phyloP scores from a whole-genome alignment of 2,888 invertebrate genomes.

The Linyphia triangularis region DNA sequence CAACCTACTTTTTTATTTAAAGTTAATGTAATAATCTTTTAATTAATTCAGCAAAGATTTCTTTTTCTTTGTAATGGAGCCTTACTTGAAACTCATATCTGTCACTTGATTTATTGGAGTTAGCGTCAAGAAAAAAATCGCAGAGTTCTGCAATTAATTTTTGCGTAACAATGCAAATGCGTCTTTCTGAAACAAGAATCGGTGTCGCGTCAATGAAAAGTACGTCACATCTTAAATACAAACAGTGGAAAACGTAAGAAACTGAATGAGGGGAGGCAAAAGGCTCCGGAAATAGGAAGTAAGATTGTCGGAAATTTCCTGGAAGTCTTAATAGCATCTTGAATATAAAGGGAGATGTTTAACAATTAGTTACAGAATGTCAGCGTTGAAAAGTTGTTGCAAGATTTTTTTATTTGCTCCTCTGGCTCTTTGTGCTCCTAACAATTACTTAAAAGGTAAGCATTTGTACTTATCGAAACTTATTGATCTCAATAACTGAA shows the following conservation, averaged over 20 bases:
- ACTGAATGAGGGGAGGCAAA: constrained; percentile 5
- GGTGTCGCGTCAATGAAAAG: not conserved
- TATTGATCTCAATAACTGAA: no score
- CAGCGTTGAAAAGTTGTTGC: not conserved
- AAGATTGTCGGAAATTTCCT: constrained; percentile 45
- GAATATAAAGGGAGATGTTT: constrained; percentile 47
- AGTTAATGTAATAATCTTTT: no score
- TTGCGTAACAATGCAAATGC: not conserved
- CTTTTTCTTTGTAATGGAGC: no score
- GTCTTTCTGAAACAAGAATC: not conserved
- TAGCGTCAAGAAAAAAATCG: no score
- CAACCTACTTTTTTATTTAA: no score
- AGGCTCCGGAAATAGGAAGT: constrained; percentile 61
- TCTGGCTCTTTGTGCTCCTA: not conserved
- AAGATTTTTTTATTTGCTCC: not conserved
- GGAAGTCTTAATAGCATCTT: constrained; percentile 52
- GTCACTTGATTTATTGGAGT: no score
- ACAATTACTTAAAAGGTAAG: not conserved
- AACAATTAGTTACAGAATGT: not conserved
- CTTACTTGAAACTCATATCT: no score
- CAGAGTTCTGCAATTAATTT: no score
- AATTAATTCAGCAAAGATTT: no score
- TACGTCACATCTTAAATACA: not conserved
- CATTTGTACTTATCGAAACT: no score
- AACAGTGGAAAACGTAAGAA: not conserved